phyloP scores from a whole-genome alignment of 2,797 vertebrate species.

The Gadopsis bispinosus region DNA sequence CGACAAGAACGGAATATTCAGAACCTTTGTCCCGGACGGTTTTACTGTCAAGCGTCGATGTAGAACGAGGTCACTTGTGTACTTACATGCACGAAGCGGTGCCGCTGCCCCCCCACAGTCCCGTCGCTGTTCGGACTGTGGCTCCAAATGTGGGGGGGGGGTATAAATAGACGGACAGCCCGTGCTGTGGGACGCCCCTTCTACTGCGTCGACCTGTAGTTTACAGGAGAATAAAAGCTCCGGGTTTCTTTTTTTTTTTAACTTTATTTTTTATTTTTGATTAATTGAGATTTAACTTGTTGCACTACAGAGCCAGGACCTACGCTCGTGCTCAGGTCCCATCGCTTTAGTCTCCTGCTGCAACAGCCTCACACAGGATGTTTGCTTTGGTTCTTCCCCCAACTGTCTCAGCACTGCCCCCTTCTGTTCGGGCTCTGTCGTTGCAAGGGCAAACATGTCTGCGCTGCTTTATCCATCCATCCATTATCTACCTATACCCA shows the following conservation, averaged over 20 bases:
- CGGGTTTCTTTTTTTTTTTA: neutral
- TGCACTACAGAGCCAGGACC: neutral
- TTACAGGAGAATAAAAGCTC: neutral
- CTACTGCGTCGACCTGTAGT: neutral
- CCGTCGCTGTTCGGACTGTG: slow-evolving; percentile 19
- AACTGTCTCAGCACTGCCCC: slow-evolving; percentile 47
- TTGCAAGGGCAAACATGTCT: slow-evolving; percentile 7
- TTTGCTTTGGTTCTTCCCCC: neutral
- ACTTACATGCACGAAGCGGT: slow-evolving; percentile 71
- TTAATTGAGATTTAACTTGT: too few relatives aligned
- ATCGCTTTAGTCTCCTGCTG: neutral
- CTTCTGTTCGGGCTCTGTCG: slow-evolving; percentile 33
- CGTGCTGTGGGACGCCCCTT: slow-evolving; percentile 28
- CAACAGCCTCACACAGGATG: neutral
- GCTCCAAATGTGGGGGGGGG: slow-evolving; percentile 73
- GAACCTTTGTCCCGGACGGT: too few relatives aligned
- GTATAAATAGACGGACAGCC: slow-evolving; percentile 73
- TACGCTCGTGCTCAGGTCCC: too few relatives aligned
- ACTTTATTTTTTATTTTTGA: neutral
- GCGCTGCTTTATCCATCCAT: neutral
- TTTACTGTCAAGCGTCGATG: too few relatives aligned
- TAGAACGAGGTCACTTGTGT: neutral
- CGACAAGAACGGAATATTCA: too few relatives aligned
- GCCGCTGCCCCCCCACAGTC: slow-evolving; percentile 46
- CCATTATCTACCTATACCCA: neutral